A percentile compares a stretch with the other conserved stretches of the same genome.
Conservation (phyloP, 1,140 invertebrate genomes). For the Eciton burchellii region DNA sequence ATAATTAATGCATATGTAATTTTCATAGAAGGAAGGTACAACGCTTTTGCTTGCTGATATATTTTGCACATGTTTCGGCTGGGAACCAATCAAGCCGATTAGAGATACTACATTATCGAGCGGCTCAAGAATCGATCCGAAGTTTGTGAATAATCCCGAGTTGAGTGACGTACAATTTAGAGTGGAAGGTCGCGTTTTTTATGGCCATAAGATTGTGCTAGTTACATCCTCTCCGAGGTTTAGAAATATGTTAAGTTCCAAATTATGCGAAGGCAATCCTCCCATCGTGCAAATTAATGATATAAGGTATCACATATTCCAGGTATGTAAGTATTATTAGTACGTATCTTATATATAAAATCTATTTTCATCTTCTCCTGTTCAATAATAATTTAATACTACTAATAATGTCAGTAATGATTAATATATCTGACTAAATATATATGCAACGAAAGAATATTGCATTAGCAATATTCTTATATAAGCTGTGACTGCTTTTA, state of each 20-base stretch:
- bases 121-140: constrained; percentile 93
- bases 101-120: constrained; percentile 90
- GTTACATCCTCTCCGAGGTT: constrained; percentile 95
- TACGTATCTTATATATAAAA: not conserved
- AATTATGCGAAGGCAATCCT: constrained; percentile 90
- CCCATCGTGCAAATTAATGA: constrained; percentile 97
- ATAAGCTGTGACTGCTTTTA: not conserved
- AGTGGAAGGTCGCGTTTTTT: constrained; percentile 96
- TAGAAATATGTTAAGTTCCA: constrained; percentile 93
- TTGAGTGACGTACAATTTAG: constrained; percentile 96
- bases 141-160: constrained; percentile 97
- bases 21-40: constrained; percentile 92
- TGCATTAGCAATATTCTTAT: no score
- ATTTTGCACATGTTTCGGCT: constrained; percentile 95
- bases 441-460: no score
- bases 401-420: no score
- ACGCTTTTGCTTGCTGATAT: constrained; percentile 95
- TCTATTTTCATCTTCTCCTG: not conserved
- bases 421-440: no score
- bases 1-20: not conserved
- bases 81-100: constrained; percentile 93
- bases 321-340: constrained; percentile 86
- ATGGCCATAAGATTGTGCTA: constrained; percentile 96
- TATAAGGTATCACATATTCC: constrained; percentile 96
- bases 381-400: not conserved